A percentile compares a stretch with the other conserved stretches of the same genome.
Evolutionary conservation across 2,888 invertebrate species (phyloP).

Genomic region (Eilema depressum): DNA sequence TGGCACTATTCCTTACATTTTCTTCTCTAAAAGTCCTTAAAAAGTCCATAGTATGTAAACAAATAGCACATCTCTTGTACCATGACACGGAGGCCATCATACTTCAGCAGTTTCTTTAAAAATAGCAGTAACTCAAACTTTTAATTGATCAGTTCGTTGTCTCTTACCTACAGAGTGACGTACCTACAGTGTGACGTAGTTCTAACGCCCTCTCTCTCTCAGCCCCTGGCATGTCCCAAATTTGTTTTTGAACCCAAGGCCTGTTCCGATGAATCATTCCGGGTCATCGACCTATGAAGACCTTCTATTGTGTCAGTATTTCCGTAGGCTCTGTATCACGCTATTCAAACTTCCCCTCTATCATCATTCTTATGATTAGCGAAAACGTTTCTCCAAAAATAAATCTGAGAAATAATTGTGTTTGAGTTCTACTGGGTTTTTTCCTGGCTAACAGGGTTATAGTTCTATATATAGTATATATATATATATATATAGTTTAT

Average conservation of each 20-base stretch:
- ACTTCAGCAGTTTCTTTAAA: background rate
- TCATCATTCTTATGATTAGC: slow-evolving; percentile 1
- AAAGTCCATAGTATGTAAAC: no score
- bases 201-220: background rate
- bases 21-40: no score
- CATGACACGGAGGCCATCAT: background rate
- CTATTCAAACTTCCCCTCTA: slow-evolving; percentile 1
- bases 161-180: background rate
- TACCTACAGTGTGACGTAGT: background rate
- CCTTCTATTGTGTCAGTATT: slow-evolving; percentile 12
- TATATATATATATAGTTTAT: no score
- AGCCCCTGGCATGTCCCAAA: slow-evolving; percentile 8
- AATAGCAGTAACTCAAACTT: background rate
- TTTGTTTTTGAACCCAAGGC: slow-evolving; percentile 18
- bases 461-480: no score
- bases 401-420: background rate
- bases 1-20: no score
- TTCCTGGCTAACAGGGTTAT: background rate
- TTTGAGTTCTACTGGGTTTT: background rate
- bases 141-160: background rate
- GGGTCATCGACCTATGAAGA: slow-evolving; percentile 16
- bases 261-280: slow-evolving; percentile 18
- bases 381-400: background rate
- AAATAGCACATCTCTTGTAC: no score
- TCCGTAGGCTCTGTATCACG: slow-evolving; percentile 4